phyloP scores from a whole-genome alignment of 1,140 invertebrate species.

The Papilio helenus region DNA sequence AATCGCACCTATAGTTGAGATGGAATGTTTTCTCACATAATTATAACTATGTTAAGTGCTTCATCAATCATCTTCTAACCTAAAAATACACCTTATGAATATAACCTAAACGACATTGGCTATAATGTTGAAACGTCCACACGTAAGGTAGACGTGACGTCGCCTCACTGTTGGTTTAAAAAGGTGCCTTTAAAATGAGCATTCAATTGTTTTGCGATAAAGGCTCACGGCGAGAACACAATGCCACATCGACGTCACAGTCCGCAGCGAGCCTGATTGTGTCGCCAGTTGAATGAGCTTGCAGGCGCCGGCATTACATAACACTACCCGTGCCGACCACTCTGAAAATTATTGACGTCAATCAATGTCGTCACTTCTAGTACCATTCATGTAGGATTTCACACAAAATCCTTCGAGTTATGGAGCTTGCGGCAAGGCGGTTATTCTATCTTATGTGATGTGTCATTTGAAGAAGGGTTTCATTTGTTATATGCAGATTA shows the following conservation, averaged over 20 bases:
- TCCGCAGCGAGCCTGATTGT: neutral
- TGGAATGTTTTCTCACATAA: neutral
- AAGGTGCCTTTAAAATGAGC: neutral
- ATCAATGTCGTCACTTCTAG: neutral
- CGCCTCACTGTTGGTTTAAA: neutral
- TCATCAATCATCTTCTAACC: neutral
- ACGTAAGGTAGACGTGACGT: neutral
- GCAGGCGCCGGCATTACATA: neutral
- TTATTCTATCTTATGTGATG: neutral
- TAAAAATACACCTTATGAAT: neutral
- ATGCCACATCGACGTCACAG: neutral
- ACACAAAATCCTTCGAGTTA: neutral
- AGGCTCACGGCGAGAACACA: neutral
- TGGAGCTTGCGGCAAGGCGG: neutral
- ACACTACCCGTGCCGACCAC: neutral
- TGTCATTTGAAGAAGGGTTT: neutral
- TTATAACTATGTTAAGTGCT: neutral
- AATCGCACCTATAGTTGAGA: too few relatives aligned
- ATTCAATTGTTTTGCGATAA: conserved; percentile 6
- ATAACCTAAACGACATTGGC: conserved; percentile 5
- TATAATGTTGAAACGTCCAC: neutral
- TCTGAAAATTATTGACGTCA: neutral
- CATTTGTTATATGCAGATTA: neutral
- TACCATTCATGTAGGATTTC: neutral
- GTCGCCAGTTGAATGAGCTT: neutral